Base-by-base conservation (phyloP, 2,888 invertebrate genomes). In the Epicampocera succincta region DNA sequence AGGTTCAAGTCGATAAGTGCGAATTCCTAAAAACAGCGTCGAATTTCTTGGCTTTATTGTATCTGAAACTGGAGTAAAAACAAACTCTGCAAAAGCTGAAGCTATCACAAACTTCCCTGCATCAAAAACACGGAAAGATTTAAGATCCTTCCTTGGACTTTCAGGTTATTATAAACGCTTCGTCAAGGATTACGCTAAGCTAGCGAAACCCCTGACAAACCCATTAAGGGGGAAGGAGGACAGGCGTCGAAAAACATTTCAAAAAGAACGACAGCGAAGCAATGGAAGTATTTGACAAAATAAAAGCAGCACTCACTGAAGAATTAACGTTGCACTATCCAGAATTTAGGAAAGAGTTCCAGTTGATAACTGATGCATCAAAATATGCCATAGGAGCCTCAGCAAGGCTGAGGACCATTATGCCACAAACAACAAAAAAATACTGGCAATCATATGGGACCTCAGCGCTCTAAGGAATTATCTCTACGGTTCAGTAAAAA, bases 261-360 rank as follows among this genome's bases (percentile, higher is more conserved):
- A 3, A 65, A 54, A 21, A 73, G 56, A 42, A 65, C 44, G 15
- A 9, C 21, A 29, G 17, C 2, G 48, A 76, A n/a, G 66, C 66
- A 38, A n/a, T 56, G 12, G 38, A 58, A n/a, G 33, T 56, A 65
- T 71, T 71, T 17, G 50, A 40, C 13, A 71, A 71, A 58, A 48
- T 60, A 38, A 71, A 56, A 71, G n/a, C 40, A 8, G 48, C 52
- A 21, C 52, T 72, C 33, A 33, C 61, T 1, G 72, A 61, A n/a
- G 52, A 73, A 25, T 29, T 54, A 17, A 44, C 33, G 15, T 33
- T 83, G 11, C 33, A 68, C 0, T 84, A 78, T 21, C 79, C 78
- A 13, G 73, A 83, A 40, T 84, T 76, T 33, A 46, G 54, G 1
- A 83, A 75, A 50, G 65, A 73, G 80, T 82, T 9, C 74, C 82